Conservation (phyloP, 2,797 vertebrate species). For the Perodicticus potto region DNA sequence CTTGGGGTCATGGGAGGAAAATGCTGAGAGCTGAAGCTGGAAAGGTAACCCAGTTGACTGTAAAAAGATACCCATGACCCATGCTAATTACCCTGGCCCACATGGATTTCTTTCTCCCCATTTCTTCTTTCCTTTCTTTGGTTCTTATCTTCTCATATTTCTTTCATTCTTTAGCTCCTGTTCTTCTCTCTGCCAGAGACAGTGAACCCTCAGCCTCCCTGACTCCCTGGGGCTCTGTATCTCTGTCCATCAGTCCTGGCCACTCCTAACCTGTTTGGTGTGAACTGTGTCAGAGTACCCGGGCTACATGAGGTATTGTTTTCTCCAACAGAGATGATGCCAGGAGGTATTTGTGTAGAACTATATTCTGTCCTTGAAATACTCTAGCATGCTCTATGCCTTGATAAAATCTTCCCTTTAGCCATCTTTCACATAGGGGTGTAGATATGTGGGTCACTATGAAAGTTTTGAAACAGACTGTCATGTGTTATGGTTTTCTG, state of each 20-base stretch:
- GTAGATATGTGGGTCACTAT: not conserved
- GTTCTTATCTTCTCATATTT: slow-evolving; percentile 73
- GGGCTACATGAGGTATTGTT: not conserved
- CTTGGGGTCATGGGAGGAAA: slow-evolving; percentile 57
- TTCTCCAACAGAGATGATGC: not conserved
- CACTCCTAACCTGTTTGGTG: not conserved
- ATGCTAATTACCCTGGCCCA: slow-evolving; percentile 68
- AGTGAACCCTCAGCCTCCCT: slow-evolving; percentile 40
- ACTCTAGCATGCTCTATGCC: too few relatives aligned
- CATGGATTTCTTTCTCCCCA: slow-evolving; percentile 58
- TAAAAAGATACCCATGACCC: slow-evolving; percentile 58
- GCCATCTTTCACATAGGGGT: not conserved
- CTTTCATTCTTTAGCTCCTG: slow-evolving; percentile 62
- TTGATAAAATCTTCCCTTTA: slow-evolving; percentile 16
- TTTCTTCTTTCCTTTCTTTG: slow-evolving; percentile 64
- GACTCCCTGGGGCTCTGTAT: slow-evolving; percentile 48
- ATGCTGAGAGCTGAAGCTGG: not conserved
- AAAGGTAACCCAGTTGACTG: slow-evolving; percentile 38
- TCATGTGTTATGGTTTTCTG: too few relatives aligned
- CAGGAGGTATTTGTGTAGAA: slow-evolving; percentile 1
- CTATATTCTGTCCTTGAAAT: not conserved
- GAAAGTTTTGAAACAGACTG: too few relatives aligned
- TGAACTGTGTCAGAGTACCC: slow-evolving; percentile 16
- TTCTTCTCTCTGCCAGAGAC: slow-evolving; percentile 63
- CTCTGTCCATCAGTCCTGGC: not conserved